Conservation (phyloP, 2,113 vertebrate species). For the Hyaena hyaena region DNA sequence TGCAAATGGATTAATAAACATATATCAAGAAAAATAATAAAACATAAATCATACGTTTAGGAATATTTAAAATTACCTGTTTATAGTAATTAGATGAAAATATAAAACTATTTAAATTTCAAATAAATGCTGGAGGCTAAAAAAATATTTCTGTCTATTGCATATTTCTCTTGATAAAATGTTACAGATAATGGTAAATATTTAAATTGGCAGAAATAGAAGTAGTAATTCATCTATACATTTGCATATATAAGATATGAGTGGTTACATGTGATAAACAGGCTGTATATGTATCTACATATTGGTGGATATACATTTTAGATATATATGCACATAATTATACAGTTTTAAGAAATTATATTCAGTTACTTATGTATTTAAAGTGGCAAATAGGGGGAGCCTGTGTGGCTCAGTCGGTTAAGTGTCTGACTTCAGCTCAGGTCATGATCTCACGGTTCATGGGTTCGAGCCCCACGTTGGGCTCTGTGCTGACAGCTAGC, state of each 20-base stretch:
- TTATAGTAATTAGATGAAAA: background rate
- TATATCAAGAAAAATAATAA: constrained; percentile 16
- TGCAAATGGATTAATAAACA: background rate
- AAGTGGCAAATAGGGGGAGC: background rate
- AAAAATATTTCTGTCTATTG: background rate
- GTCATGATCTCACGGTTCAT: no score
- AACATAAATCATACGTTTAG: background rate
- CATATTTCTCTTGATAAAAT: background rate
- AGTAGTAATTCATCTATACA: background rate
- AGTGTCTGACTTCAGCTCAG: no score
- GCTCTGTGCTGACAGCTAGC: no score
- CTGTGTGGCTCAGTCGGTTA: no score
- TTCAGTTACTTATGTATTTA: background rate
- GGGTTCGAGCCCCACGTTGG: no score
- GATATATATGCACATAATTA: background rate
- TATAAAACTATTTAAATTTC: constrained; percentile 15
- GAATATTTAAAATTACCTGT: constrained; percentile 16
- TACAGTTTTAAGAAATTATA: background rate
- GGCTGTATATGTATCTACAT: background rate
- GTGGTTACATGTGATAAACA: background rate
- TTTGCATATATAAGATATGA: background rate
- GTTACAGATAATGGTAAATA: background rate
- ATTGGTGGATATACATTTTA: background rate
- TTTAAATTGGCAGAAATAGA: background rate
- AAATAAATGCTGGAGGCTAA: background rate